A percentile compares a stretch with the other conserved stretches of the same genome.
These are phyloP conservation scores for Pogonus chalceus DNA, from an alignment of 1,140 invertebrate species.

Conservation along the genomic window DNA sequence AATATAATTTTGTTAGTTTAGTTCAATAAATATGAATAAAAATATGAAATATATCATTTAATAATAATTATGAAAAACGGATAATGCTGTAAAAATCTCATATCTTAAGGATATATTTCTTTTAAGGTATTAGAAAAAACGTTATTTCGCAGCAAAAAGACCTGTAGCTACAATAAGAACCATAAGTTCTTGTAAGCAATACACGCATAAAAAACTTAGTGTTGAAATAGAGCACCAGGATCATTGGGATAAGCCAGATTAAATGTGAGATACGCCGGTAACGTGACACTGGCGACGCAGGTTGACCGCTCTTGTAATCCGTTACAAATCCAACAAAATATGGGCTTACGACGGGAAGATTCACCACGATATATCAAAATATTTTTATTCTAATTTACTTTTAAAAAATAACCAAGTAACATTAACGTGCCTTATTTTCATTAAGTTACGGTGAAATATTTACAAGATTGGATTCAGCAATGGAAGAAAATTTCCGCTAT, in stretches of 20 bases:
- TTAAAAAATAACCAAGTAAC: constrained; percentile 32
- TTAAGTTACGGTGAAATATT: too few species aligned
- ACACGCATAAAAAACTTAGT: too few species aligned
- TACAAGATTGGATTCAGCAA: constrained; percentile 16
- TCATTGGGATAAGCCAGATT: background rate
- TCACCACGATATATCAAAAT: constrained; percentile 22
- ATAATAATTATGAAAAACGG: background rate
- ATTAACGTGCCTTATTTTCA: constrained; percentile 22
- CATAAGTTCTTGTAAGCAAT: too few species aligned
- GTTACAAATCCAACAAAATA: background rate
- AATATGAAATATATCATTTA: too few species aligned
- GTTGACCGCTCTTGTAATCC: constrained; percentile 6
- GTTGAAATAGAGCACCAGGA: too few species aligned
- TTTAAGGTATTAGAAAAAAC: too few species aligned
- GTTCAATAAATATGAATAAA: too few species aligned
- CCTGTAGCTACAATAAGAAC: too few species aligned
- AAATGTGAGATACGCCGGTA: background rate
- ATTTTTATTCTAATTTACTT: constrained; percentile 22
- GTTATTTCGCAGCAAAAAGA: too few species aligned
- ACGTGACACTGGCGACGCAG: background rate
- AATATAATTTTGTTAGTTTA: too few species aligned
- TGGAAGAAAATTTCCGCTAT: constrained; percentile 13
- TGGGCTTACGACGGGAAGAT: constrained; percentile 13
- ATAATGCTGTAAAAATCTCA: background rate
- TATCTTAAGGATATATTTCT: too few species aligned